These are phyloP conservation scores for Paracentrotus lividus DNA, from an alignment of 53 echinoderm and acorn worm species.

Conservation along the genomic window DNA sequence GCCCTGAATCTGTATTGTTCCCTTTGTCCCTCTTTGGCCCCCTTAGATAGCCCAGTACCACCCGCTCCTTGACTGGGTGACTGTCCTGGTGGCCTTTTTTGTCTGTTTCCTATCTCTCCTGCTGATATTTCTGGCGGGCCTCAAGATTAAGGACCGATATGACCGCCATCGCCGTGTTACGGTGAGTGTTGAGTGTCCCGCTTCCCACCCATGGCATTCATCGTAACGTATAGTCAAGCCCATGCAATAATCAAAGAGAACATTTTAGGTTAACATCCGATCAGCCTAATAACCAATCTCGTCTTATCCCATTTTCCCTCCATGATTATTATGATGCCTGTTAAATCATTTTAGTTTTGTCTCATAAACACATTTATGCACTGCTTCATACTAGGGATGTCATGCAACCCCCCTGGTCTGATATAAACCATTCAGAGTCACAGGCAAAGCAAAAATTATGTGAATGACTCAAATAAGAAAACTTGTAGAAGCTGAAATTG, in stretches of 20 bases:
- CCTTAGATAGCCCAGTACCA: slow-evolving; percentile 65
- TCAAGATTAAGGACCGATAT: slow-evolving; percentile 84
- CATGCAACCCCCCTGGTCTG: too few relatives aligned
- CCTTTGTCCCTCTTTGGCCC: slow-evolving; percentile 53
- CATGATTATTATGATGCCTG: too few relatives aligned
- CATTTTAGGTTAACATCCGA: neutral
- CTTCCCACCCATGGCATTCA: neutral
- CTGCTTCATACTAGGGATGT: too few relatives aligned
- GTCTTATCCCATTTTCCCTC: neutral
- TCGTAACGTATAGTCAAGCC: neutral
- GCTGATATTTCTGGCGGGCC: slow-evolving; percentile 77
- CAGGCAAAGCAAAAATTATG: too few relatives aligned
- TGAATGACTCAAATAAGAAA: too few relatives aligned
- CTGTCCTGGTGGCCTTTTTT: slow-evolving; percentile 86
- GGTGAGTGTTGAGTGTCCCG: slow-evolving; percentile 75
- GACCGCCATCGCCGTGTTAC: slow-evolving; percentile 72
- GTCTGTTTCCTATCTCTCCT: slow-evolving; percentile 87
- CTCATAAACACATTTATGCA: too few relatives aligned
- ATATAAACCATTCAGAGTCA: too few relatives aligned
- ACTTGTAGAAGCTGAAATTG: too few relatives aligned
- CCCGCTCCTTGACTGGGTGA: slow-evolving; percentile 74
- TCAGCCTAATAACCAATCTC: neutral
- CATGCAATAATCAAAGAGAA: neutral
- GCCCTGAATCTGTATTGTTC: slow-evolving; percentile 15
- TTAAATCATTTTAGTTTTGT: too few relatives aligned